Evolutionary conservation across 2,888 invertebrate genomes (phyloP), one percentile per base, ranked within the genome.

Genomic region (Charanyca ferruginea): DNA sequence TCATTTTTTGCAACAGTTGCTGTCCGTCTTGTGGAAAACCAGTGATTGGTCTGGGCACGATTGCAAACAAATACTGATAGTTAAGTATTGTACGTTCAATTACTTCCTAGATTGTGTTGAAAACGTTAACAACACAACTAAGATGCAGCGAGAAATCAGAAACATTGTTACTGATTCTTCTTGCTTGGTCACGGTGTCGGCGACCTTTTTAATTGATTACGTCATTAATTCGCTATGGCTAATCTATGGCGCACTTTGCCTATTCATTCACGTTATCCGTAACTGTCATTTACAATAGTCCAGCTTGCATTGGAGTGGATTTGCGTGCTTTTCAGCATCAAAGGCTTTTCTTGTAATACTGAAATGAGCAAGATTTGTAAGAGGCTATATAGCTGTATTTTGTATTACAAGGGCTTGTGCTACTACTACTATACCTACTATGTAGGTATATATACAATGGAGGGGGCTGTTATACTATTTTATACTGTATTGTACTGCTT

Each of bases 1-100:
- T 66, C 61, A 70, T 70, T 55, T 72, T 71, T 61, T 71, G 53
- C 62, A 77, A 77, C 53, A 75, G 78, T n/a, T n/a, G n/a, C n/a
- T n/a, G n/a, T 80, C 77, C 82, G 75, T 73, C 62, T 70, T 66
- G 61, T 49, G 52, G 66, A 77, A 69, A 72, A 25, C 54, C 49
- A 57, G 53, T 69, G 58, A 64, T 69, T 70, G 47, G 28, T 49
- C 52, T 58, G 25, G 49, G 44, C 25, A 66, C 49, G 57, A 77
- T 77, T 74, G 63, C 64, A 59, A 66, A 67, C 49, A 55, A 76
- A 65, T 59, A 48, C 20, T 49, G 38, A 64, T 58, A 59, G 63
- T 54, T 57, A 47, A 61, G 41, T 66, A 60, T 68, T 69, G 52
- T 47, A 58, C 57, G 51, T 68, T 16, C 60, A 65, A 67, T 80